These are phyloP conservation scores for Kryptolebias ocellatus DNA, from an alignment of 2,797 vertebrate species.

Conservation along the genomic window DNA sequence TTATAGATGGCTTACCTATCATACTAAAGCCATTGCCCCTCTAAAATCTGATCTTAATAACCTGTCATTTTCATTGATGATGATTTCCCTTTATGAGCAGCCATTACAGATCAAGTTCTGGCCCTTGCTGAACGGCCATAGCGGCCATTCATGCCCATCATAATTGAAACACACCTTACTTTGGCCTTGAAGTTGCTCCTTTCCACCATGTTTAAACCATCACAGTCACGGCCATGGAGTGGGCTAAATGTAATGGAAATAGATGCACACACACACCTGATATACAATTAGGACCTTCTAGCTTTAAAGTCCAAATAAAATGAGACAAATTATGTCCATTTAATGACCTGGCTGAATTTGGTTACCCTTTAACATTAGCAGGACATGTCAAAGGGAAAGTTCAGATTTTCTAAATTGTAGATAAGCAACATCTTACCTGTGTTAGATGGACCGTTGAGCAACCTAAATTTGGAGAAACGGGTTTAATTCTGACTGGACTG, in stretches of 20 bases:
- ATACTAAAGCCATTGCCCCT: conserved; percentile 86
- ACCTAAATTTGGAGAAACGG: no score
- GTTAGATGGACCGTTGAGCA: no score
- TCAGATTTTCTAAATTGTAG: no score
- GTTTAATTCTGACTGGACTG: no score
- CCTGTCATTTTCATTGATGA: conserved; percentile 89
- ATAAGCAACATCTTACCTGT: no score
- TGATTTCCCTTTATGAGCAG: conserved; percentile 81
- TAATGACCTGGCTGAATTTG: conserved; percentile 6
- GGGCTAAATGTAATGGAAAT: conserved; percentile 1
- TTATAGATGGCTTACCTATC: conserved; percentile 93
- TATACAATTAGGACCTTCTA: neutral
- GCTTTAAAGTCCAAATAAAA: neutral
- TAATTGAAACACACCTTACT: conserved; percentile 65
- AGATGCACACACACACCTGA: conserved; percentile 25
- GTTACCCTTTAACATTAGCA: conserved; percentile 10
- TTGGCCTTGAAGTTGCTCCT: conserved; percentile 74
- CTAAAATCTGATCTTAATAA: conserved; percentile 91
- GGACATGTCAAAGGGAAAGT: neutral
- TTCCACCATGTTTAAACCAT: conserved; percentile 65
- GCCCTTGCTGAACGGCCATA: conserved; percentile 62
- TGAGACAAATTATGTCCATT: conserved; percentile 7
- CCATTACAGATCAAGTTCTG: conserved; percentile 78
- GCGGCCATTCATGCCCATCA: conserved; percentile 54
- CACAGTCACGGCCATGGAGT: conserved; percentile 36